Percentiles rank a stretch among this genome's conserved stretches.
These are phyloP conservation scores for Pachyrhynchus sulphureomaculatus DNA, from an alignment of 1,140 invertebrate species.

Conservation along the genomic window DNA sequence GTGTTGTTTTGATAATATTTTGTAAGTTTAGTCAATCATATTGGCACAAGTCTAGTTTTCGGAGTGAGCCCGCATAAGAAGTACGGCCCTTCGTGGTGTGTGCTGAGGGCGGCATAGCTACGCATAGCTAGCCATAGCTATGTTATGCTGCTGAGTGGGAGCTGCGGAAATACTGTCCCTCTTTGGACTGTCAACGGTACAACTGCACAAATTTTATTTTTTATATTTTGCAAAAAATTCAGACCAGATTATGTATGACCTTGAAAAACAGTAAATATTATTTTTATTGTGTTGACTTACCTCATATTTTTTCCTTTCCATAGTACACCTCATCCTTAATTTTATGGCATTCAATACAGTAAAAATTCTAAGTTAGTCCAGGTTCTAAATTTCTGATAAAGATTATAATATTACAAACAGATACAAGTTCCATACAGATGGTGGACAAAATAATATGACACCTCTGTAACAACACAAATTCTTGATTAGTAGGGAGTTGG, in stretches of 20 bases:
- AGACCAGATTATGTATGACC: conserved; percentile 8
- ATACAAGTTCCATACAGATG: no score
- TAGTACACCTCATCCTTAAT: no score
- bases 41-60: conserved; percentile 33
- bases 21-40: conserved; percentile 51
- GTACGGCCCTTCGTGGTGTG: conserved; percentile 32
- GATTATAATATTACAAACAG: no score
- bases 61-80: conserved; percentile 32
- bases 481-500: no score
- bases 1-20: conserved; percentile 53
- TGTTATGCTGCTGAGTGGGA: conserved; percentile 41
- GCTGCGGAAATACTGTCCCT: conserved; percentile 43
- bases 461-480: no score
- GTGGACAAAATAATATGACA: no score
- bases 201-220: conserved; percentile 41
- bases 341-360: no score
- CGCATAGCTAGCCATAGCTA: conserved; percentile 28
- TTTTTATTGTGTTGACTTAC: no score
- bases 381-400: no score
- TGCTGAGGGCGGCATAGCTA: conserved; percentile 32
- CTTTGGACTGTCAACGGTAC: conserved; percentile 51
- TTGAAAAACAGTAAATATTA: no score
- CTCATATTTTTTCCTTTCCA: no score
- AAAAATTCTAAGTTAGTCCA: no score
- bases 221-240: conserved; percentile 16